Conservation (phyloP, 2,888 invertebrate species). For the Zaprionus obscuricornis region DNA sequence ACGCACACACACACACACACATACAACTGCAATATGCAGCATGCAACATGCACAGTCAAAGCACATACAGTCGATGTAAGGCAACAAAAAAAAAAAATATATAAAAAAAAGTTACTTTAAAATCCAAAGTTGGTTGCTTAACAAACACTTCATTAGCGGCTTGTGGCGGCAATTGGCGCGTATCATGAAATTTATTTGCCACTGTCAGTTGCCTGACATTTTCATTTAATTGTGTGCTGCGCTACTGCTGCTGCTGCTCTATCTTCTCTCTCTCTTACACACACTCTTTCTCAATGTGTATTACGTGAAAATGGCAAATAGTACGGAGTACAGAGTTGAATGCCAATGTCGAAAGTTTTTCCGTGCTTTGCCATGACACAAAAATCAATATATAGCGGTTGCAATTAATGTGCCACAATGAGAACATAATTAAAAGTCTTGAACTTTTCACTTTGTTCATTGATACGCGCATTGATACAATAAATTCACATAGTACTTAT, state of each 20-base stretch:
- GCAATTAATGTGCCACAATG: slow-evolving; percentile 46
- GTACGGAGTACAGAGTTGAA: neutral
- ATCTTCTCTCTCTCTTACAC: no score
- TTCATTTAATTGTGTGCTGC: slow-evolving; percentile 56
- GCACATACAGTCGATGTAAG: neutral
- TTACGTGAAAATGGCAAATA: slow-evolving; percentile 20
- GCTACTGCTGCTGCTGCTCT: no score
- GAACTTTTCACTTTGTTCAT: slow-evolving; percentile 15
- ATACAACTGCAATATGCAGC: slow-evolving; percentile 1
- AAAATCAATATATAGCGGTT: slow-evolving; percentile 48
- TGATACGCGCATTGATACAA: slow-evolving; percentile 5
- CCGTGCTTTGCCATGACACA: slow-evolving; percentile 34
- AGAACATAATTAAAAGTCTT: slow-evolving; percentile 22
- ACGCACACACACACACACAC: slow-evolving; percentile 4
- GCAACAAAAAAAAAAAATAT: neutral
- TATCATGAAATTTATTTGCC: slow-evolving; percentile 61
- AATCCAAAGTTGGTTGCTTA: neutral
- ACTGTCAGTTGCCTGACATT: slow-evolving; percentile 53
- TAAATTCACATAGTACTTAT: slow-evolving; percentile 12
- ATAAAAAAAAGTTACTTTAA: neutral
- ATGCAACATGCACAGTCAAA: no score
- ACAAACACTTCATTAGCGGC: slow-evolving; percentile 50
- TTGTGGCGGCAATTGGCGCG: slow-evolving; percentile 63
- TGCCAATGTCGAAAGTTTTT: slow-evolving; percentile 37
- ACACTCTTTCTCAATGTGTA: no score